A percentile compares a stretch with the other conserved stretches of the same genome.
These are phyloP conservation scores for Orthonevra nobilis DNA, from an alignment of 2,888 invertebrate species.

Conservation along the genomic window DNA sequence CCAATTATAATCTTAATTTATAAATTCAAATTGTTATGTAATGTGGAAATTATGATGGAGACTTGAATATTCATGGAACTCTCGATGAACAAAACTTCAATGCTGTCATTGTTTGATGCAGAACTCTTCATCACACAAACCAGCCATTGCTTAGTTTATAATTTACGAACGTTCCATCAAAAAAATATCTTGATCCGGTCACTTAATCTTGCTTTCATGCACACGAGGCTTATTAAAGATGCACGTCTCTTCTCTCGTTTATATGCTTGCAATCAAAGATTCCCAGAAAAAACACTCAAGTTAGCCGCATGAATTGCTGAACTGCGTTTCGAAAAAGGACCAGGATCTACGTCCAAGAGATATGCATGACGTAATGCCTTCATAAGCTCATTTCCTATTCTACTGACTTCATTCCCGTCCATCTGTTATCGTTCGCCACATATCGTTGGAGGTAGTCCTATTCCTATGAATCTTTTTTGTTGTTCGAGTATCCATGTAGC, in stretches of 20 bases:
- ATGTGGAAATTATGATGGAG: too few relatives aligned
- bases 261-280: constrained; percentile 14
- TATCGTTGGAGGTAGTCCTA: constrained; percentile 43
- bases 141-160: too few relatives aligned
- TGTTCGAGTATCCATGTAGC: background rate
- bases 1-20: too few relatives aligned
- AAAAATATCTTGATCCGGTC: too few relatives aligned
- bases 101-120: too few relatives aligned
- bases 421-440: constrained; percentile 38
- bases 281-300: constrained; percentile 6
- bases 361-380: constrained; percentile 27
- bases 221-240: constrained; percentile 36
- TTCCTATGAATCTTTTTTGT: constrained; percentile 21
- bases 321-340: too few relatives aligned
- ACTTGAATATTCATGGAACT: too few relatives aligned
- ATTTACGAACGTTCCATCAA: too few relatives aligned
- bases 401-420: constrained; percentile 12
- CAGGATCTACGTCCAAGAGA: background rate
- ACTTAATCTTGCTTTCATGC: too few relatives aligned
- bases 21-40: too few relatives aligned
- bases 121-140: too few relatives aligned
- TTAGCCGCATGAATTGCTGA: constrained; percentile 3
- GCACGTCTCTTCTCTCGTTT: background rate
- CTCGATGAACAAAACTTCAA: too few relatives aligned
- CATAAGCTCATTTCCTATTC: constrained; percentile 42